Evolutionary conservation across 2,888 invertebrate species (phyloP).

Genomic region (Arenicola marina): DNA sequence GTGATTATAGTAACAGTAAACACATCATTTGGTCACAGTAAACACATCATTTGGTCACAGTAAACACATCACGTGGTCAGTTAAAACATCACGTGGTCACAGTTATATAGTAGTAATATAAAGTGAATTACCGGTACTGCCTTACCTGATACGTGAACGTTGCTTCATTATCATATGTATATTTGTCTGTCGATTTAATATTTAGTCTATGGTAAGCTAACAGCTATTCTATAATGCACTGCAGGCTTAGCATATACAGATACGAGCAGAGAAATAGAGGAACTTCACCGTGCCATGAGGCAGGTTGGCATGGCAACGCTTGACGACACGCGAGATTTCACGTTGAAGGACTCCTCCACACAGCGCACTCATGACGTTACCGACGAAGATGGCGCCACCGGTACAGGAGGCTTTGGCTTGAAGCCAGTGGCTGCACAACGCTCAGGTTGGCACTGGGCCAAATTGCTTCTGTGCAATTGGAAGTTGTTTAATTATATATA

Average conservation of each 20-base stretch:
- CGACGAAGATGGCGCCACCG: neutral
- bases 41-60: too few species aligned
- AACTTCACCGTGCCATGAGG: slow-evolving; percentile 47
- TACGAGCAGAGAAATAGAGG: slow-evolving; percentile 55
- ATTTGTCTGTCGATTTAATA: neutral
- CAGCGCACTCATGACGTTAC: neutral
- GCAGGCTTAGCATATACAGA: slow-evolving; percentile 38
- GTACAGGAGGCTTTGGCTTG: slow-evolving; percentile 2
- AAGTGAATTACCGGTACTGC: too few species aligned
- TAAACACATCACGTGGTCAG: too few species aligned
- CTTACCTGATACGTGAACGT: too few species aligned
- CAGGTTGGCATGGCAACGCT: slow-evolving; percentile 43
- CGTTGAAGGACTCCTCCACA: neutral
- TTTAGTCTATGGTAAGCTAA: neutral
- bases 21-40: too few species aligned
- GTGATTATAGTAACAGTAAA: too few species aligned
- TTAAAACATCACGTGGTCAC: too few species aligned
- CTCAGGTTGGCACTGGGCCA: too few species aligned
- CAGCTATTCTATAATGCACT: neutral
- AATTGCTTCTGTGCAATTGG: too few species aligned
- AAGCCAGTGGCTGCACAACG: neutral
- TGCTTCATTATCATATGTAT: too few species aligned
- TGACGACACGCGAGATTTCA: slow-evolving; percentile 8
- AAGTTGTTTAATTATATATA: too few species aligned
- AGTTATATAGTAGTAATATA: too few species aligned